A percentile compares a stretch with the other conserved stretches of the same genome.
Conservation (phyloP, 1,140 invertebrate species). For the Aphis gossypii region DNA sequence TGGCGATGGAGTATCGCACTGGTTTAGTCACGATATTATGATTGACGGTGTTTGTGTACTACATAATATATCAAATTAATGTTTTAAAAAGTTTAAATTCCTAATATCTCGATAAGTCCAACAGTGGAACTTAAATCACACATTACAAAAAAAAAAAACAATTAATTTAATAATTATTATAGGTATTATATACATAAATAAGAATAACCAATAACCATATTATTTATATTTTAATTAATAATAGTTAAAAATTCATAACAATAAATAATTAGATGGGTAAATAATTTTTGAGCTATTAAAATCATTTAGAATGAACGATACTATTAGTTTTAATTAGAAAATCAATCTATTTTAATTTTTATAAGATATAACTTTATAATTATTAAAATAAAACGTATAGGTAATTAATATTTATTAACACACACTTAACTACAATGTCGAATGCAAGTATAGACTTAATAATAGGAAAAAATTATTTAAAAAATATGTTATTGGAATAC, state of each 20-base stretch:
- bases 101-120: neutral
- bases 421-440: neutral
- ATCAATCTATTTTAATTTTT: neutral
- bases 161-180: neutral
- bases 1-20: neutral
- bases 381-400: constrained; percentile 12
- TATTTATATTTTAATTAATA: neutral
- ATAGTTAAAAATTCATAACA: neutral
- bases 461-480: neutral
- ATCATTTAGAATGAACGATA: too few relatives aligned
- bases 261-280: neutral
- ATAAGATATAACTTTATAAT: neutral
- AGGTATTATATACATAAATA: neutral
- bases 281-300: too few relatives aligned
- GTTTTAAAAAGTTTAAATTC: neutral
- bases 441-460: neutral
- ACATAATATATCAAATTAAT: neutral
- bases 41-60: neutral
- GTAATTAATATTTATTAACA: neutral
- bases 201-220: neutral
- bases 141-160: neutral
- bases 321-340: neutral
- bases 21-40: neutral
- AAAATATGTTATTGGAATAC: neutral
- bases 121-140: neutral